Percentiles rank a stretch among this genome's conserved stretches.
phyloP scores from a whole-genome alignment of 1,140 invertebrate species.

The Euglossa dilemma region DNA sequence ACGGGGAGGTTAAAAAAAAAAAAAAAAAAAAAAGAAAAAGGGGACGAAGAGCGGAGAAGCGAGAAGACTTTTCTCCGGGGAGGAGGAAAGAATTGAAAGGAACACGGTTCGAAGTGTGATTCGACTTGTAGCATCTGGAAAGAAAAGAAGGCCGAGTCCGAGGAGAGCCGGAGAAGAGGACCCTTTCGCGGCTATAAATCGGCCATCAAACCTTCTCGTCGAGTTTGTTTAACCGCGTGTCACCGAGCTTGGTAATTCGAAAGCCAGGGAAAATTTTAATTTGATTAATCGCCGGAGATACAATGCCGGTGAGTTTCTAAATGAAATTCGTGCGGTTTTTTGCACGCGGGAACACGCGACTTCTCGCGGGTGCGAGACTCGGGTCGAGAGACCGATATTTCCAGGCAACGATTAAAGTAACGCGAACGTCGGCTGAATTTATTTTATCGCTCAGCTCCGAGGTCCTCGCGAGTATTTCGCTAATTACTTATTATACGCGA shows the following conservation, averaged over 20 bases:
- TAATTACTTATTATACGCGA: constrained; percentile 17
- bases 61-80: background rate
- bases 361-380: background rate
- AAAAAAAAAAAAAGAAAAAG: background rate
- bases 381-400: constrained; percentile 27
- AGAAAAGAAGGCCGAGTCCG: background rate
- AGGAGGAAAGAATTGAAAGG: constrained; percentile 10
- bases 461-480: background rate
- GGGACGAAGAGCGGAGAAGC: background rate
- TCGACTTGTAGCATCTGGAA: background rate
- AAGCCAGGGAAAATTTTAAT: constrained; percentile 8
- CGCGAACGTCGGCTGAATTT: constrained; percentile 21
- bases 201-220: background rate
- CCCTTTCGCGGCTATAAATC: background rate
- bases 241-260: background rate
- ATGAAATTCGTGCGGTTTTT: constrained; percentile 13
- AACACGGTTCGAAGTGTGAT: constrained; percentile 1
- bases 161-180: background rate
- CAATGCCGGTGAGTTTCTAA: background rate
- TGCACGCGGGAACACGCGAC: background rate
- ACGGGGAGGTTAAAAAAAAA: too few relatives aligned
- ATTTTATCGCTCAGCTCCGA: constrained; percentile 12
- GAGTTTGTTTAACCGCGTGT: background rate
- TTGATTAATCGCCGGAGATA: constrained; percentile 2
- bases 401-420: constrained; percentile 26